A percentile compares a stretch with the other conserved stretches of the same genome.
phyloP scores from a whole-genome alignment of 2,888 invertebrate genomes.

The Nudaria mundana region DNA sequence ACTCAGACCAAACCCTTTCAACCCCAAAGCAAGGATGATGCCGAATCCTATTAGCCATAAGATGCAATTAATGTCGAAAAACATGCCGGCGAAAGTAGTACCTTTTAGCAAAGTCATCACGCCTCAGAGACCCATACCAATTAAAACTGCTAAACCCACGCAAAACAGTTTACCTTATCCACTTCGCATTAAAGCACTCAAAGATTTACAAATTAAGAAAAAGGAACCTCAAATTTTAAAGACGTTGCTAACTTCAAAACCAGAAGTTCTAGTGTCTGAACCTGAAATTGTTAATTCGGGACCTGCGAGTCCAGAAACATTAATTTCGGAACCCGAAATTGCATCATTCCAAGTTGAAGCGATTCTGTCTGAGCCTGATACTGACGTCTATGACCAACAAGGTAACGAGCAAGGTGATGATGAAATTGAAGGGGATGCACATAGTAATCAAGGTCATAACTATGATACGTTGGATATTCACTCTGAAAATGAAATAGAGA shows the following conservation, averaged over 20 bases:
- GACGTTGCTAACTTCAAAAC: constrained; percentile 70
- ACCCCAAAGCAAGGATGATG: constrained; percentile 73
- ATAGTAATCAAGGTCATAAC: constrained; percentile 56
- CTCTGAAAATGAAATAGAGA: constrained; percentile 76
- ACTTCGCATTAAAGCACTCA: constrained; percentile 73
- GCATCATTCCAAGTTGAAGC: constrained; percentile 77
- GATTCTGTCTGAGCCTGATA: constrained; percentile 72
- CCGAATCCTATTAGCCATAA: constrained; percentile 75
- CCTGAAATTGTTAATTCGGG: constrained; percentile 76
- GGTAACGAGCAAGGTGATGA: too few species aligned
- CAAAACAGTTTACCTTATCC: constrained; percentile 72
- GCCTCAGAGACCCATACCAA: constrained; percentile 67
- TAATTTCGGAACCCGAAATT: constrained; percentile 77
- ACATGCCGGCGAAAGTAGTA: constrained; percentile 52
- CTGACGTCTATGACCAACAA: constrained; percentile 55
- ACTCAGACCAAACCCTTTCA: constrained; percentile 74
- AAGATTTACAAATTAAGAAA: constrained; percentile 75
- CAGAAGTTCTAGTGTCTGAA: constrained; percentile 71
- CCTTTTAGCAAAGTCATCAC: constrained; percentile 48
- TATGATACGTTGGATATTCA: constrained; percentile 77
- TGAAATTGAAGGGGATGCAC: constrained; percentile 46
- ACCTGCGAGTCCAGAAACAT: constrained; percentile 74
- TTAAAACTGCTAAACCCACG: constrained; percentile 52
- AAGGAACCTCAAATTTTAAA: constrained; percentile 78
- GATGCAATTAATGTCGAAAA: constrained; percentile 63